Evolutionary conservation across 2,113 vertebrate genomes (phyloP).

Genomic region (Larimichthys polyactis): DNA sequence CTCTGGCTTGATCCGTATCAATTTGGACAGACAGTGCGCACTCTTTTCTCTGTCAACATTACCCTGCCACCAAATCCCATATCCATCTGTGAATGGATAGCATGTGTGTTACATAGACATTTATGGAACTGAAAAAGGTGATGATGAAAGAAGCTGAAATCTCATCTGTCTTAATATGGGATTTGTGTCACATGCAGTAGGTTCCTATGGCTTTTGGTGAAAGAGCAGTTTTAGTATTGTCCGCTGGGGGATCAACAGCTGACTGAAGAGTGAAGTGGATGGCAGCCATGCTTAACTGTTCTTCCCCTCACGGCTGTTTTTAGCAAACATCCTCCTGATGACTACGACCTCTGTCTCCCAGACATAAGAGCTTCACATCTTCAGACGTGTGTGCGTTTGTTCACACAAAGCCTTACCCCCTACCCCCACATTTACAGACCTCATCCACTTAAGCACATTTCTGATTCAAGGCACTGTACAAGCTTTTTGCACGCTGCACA

Average conservation of each 20-base stretch:
- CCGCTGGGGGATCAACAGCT: conserved; percentile 68
- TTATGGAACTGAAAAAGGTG: conserved; percentile 53
- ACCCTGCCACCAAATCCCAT: conserved; percentile 50
- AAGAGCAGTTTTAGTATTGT: conserved; percentile 36
- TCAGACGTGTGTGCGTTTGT: conserved; percentile 56
- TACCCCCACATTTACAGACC: conserved; percentile 66
- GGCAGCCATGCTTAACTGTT: conserved; percentile 61
- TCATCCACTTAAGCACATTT: conserved; percentile 76
- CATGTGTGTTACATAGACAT: conserved; percentile 32
- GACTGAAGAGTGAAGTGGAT: conserved; percentile 57
- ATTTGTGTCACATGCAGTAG: conserved; percentile 40
- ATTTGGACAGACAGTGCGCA: conserved; percentile 34
- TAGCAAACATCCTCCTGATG: conserved; percentile 68
- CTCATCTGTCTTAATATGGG: conserved; percentile 37
- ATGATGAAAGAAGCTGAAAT: conserved; percentile 63
- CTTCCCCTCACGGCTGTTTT: conserved; percentile 65
- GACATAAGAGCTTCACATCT: conserved; percentile 56
- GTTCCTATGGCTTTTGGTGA: conserved; percentile 32
- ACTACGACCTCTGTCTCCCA: conserved; percentile 54
- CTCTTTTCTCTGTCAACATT: conserved; percentile 55
- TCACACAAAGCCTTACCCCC: conserved; percentile 48
- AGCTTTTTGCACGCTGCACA: conserved; percentile 46
- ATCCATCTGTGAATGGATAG: conserved; percentile 41
- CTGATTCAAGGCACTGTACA: conserved; percentile 69
- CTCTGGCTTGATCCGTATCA: conserved; percentile 53